Percentiles rank a stretch among this genome's conserved stretches.
These are phyloP conservation scores for Carcinoscorpius rotundicauda DNA, from an alignment of 1,140 invertebrate genomes.

Conservation along the genomic window DNA sequence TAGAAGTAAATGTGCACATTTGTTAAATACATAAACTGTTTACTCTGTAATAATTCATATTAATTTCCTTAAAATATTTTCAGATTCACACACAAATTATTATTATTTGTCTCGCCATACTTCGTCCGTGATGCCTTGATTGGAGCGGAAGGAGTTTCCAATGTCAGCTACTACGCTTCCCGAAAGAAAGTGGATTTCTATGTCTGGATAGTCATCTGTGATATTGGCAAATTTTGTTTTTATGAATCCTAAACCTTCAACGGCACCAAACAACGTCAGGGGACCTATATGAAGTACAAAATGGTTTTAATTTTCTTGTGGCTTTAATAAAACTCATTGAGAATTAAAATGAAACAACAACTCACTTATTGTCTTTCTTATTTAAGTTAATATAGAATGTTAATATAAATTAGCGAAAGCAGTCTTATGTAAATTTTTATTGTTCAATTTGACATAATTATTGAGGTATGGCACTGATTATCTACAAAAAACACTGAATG, in stretches of 20 bases:
- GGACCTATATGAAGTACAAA: conserved; percentile 11
- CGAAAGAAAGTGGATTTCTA: conserved; percentile 55
- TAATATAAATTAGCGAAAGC: neutral
- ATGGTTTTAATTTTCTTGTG: too few relatives aligned
- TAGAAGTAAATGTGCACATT: too few relatives aligned
- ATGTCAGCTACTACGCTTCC: conserved; percentile 20
- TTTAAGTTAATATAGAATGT: neutral
- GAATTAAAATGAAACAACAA: neutral
- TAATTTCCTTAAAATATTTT: too few relatives aligned
- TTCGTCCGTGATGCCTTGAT: conserved; percentile 20
- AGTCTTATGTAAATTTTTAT: too few relatives aligned
- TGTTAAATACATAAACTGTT: too few relatives aligned
- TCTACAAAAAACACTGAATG: too few relatives aligned
- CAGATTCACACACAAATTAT: too few relatives aligned
- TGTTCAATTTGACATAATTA: too few relatives aligned
- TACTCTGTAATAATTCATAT: too few relatives aligned
- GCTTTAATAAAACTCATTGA: neutral
- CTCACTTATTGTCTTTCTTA: neutral
- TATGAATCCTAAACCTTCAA: conserved; percentile 63
- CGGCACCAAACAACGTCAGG: conserved; percentile 31
- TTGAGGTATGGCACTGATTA: too few relatives aligned
- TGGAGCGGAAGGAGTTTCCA: conserved; percentile 21
- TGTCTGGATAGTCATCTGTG: conserved; percentile 54
- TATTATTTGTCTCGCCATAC: conserved; percentile 6
- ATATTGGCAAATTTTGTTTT: conserved; percentile 66